Evolutionary conservation across 2,888 invertebrate species (phyloP).

Genomic region (Dione vanillae): DNA sequence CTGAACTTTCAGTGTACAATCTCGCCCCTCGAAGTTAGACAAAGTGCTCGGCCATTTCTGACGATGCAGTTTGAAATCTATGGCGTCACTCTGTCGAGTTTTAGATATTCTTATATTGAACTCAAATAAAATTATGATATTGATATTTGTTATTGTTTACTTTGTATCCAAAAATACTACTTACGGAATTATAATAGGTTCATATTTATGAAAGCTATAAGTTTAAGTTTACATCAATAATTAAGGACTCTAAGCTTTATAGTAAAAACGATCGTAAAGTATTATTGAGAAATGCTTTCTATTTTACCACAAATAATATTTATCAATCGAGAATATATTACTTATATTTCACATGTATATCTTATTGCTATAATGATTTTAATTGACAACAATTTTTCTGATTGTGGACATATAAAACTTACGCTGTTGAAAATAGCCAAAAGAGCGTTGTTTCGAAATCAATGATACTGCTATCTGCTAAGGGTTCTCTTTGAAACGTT

Average conservation of each 20-base stretch:
- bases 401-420: not conserved
- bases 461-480: constrained; percentile 8
- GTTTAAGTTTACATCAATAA: too few relatives aligned
- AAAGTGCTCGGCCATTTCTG: constrained; percentile 22
- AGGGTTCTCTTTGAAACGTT: constrained; percentile 16
- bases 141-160: not conserved
- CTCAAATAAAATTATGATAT: not conserved
- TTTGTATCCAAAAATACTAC: too few relatives aligned
- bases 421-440: constrained; percentile 11
- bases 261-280: too few relatives aligned
- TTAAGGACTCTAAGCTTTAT: too few relatives aligned
- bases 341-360: too few relatives aligned
- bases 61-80: constrained; percentile 25
- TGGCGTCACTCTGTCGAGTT: not conserved
- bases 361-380: too few relatives aligned
- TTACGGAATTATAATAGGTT: too few relatives aligned
- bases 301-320: too few relatives aligned
- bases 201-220: too few relatives aligned
- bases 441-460: constrained; percentile 22
- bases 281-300: too few relatives aligned
- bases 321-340: too few relatives aligned
- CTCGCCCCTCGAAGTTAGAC: constrained; percentile 28
- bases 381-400: not conserved
- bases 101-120: not conserved
- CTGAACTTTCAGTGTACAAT: constrained; percentile 36